A percentile compares a stretch with the other conserved stretches of the same genome.
Evolutionary conservation across 2,113 vertebrate genomes (phyloP).

Genomic region (Pitta sordida): DNA sequence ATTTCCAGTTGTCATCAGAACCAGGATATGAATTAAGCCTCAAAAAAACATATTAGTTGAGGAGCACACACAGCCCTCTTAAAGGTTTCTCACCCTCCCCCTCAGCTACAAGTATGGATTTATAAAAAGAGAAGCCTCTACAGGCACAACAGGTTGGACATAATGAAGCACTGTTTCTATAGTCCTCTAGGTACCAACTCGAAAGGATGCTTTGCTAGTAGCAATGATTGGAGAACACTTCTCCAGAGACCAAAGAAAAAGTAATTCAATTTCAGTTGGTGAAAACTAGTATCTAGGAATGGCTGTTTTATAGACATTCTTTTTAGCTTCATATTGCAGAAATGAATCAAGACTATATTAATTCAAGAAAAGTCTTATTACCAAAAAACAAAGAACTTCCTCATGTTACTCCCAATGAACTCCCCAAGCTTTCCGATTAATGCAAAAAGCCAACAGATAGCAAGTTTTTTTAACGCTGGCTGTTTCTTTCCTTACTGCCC

Average conservation of each 20-base stretch:
- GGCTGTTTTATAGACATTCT: conserved; percentile 44
- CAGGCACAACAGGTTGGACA: conserved; percentile 51
- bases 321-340: conserved; percentile 56
- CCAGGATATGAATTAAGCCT: conserved; percentile 48
- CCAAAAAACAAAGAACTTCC: conserved; percentile 20
- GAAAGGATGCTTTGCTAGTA: conserved; percentile 12
- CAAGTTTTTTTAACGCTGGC: background rate
- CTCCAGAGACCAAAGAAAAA: conserved; percentile 52
- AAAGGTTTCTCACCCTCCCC: background rate
- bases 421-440: conserved; percentile 3
- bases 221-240: conserved; percentile 50
- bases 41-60: conserved; percentile 4
- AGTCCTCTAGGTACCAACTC: conserved; percentile 53
- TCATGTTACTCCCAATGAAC: conserved; percentile 14
- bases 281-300: conserved; percentile 40
- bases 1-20: conserved; percentile 52
- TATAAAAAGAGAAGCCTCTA: conserved; percentile 28
- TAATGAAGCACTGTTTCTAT: conserved; percentile 51
- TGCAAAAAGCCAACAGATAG: background rate
- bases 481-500: background rate
- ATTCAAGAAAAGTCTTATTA: conserved; percentile 49
- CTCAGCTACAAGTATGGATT: conserved; percentile 3
- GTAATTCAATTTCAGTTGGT: conserved; percentile 62
- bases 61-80: background rate
- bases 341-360: conserved; percentile 56